Conservation (phyloP, 2,113 vertebrate species). For the Eptesicus fuscus region DNA sequence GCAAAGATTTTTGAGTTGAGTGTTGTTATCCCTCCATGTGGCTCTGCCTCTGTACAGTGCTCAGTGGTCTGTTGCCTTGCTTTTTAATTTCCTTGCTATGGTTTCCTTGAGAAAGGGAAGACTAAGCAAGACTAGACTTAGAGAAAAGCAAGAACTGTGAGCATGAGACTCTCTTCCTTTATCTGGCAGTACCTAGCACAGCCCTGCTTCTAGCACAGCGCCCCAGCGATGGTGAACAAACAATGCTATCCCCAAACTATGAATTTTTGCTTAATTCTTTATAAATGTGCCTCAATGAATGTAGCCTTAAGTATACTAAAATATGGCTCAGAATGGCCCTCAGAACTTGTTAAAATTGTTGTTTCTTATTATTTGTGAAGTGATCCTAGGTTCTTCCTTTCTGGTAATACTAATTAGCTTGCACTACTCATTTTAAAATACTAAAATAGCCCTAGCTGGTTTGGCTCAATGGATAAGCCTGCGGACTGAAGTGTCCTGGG, state of each 20-base stretch:
- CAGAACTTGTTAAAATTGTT: constrained; percentile 1
- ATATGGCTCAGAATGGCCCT: background rate
- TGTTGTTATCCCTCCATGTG: background rate
- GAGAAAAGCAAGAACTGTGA: background rate
- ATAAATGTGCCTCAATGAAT: background rate
- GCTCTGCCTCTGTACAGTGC: background rate
- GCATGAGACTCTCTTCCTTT: background rate
- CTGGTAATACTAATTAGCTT: background rate
- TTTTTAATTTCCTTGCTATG: background rate
- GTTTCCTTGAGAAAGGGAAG: background rate
- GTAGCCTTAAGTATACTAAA: background rate
- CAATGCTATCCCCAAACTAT: background rate
- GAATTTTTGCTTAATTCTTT: background rate
- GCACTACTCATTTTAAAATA: background rate
- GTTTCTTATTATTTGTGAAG: background rate
- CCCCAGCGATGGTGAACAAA: background rate
- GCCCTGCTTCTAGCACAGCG: background rate
- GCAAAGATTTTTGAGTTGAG: background rate
- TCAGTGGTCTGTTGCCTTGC: background rate
- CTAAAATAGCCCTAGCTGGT: background rate
- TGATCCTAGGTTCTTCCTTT: background rate
- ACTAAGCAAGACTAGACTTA: background rate
- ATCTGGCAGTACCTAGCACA: background rate
- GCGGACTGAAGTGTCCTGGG: too few relatives aligned
- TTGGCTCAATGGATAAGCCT: background rate